Base-by-base conservation (phyloP, 1,140 invertebrate species). In the Thaumatotibia leucotreta region DNA sequence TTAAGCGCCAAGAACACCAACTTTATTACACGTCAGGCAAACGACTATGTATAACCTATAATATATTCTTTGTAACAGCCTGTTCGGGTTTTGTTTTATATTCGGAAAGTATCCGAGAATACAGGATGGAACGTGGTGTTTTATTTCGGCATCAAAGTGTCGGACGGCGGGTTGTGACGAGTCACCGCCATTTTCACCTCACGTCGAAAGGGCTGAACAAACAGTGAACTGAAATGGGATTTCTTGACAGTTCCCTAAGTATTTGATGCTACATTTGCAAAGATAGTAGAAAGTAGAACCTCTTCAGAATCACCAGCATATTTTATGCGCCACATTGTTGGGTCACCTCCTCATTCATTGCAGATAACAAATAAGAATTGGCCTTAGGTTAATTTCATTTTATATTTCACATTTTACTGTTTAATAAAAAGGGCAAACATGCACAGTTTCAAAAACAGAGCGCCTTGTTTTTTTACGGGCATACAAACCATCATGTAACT, bases 31-130 rank as follows among this genome's bases (percentile, higher is more conserved):
- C 32, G 64, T 14, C 64, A 66, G 52, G 45, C 63, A 64, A 50
- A 52, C 62, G 33, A 29, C 24, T 58, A 58, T 45, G 62, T 64
- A 64, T 22, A 49, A 6, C 6, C 62, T 66, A 75, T 80, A 78
- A 58, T 77, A 80, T 80, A 78, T 69, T 68, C 70, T 58, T 69
- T 63, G 70, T 64, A 65, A 32, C 22, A 63, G 45, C 20, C 52
- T 27, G 52, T 58, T 58, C 52, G 52, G n/a, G 31, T 65, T 69
- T 69, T 69, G 54, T 63, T 63, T 61, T 64, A 66, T 58, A 58
- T 58, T 58, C 52, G 52, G 52, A 8, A 58, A 27, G 52, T 58
- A 58, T 58, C 24, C 27, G 52, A 58, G 24, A 58, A 58, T 58
- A 29, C 27, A 58, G 24, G 8, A 58, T 58, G 24, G 52, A 14